Evolutionary conservation across 2,797 vertebrate species (phyloP), one percentile per base, ranked within the genome.

Genomic region (Enteromius trimaculatus): DNA sequence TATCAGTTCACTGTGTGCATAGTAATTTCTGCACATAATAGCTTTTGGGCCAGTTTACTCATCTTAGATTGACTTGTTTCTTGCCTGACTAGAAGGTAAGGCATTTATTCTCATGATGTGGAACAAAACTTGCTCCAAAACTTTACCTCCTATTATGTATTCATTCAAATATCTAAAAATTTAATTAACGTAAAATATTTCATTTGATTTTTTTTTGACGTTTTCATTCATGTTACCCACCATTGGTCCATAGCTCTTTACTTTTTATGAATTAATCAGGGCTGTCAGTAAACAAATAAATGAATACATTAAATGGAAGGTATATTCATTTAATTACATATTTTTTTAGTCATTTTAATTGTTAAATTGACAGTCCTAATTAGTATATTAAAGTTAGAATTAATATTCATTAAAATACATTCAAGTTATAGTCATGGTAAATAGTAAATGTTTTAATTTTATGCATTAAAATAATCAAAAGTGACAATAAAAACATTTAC

Each of bases 21-120:
- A 42, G 37, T 79, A 68, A 69, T 44, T 23, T 58, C 10, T 85
- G 53, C 39, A 66, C 31, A 72, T 64, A 64, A 53, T 44, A 58
- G 58, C 53, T 79, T n/a, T 53, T 16, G 51, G 44, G 60, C 21
- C 23, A 31, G 26, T 26, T 76, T 53, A n/a, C 21, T 51, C 13
- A 6, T 64, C n/a, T 70, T 34, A 1, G 23, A 51, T 10, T 6
- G 42, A 44, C 42, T 51, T 39, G 6, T 34, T 29, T 5, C 23
- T n/a, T 49, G 23, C 21, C 26, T 19, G 14, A 53, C 31, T 66
- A 23, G 42, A 44, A 49, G 7, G 13, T 69, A 47, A 26, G 51
- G 23, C 71, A 37, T 53, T 75, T 75, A 21, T 23, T 58, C 13
- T 58, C 14, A 10, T 39, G 21, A 58, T 21, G n/a, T 16, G 49